A percentile compares a stretch with the other conserved stretches of the same genome.
Conservation (phyloP, 2,888 invertebrate species). For the Malacosoma neustria region DNA sequence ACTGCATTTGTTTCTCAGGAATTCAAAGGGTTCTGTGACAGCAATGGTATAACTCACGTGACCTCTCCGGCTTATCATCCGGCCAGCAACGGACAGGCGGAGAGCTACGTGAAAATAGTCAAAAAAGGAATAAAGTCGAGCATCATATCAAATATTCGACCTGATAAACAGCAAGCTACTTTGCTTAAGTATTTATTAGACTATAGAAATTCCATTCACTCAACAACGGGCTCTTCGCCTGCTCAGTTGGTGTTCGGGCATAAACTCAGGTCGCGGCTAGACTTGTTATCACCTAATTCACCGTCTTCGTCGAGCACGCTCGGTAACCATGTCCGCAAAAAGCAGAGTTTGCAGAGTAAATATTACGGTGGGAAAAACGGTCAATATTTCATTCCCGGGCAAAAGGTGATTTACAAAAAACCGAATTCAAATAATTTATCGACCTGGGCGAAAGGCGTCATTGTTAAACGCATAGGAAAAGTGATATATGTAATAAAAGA, state of each 20-base stretch:
- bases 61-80: slow-evolving; percentile 10
- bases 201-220: slow-evolving; percentile 9
- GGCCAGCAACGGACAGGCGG: slow-evolving; percentile 7
- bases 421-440: too few relatives aligned
- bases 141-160: neutral
- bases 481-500: too few relatives aligned
- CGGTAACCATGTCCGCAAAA: too few relatives aligned
- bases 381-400: too few relatives aligned
- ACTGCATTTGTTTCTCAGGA: slow-evolving; percentile 6
- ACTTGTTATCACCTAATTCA: too few relatives aligned
- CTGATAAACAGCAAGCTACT: too few relatives aligned
- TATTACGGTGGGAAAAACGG: too few relatives aligned
- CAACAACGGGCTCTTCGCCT: slow-evolving; percentile 11
- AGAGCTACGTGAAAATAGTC: slow-evolving; percentile 12
- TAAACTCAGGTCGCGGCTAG: neutral
- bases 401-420: too few relatives aligned
- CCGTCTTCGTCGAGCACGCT: too few relatives aligned
- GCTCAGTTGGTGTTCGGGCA: slow-evolving; percentile 13
- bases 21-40: slow-evolving; percentile 4
- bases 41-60: slow-evolving; percentile 6
- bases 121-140: slow-evolving; percentile 10
- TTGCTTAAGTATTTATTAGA: slow-evolving; percentile 8
- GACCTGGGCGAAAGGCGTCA: too few relatives aligned
- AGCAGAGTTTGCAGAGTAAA: too few relatives aligned
- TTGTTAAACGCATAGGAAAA: too few relatives aligned